Conservation (phyloP, 2,113 vertebrate genomes). For the Echinops telfairi region DNA sequence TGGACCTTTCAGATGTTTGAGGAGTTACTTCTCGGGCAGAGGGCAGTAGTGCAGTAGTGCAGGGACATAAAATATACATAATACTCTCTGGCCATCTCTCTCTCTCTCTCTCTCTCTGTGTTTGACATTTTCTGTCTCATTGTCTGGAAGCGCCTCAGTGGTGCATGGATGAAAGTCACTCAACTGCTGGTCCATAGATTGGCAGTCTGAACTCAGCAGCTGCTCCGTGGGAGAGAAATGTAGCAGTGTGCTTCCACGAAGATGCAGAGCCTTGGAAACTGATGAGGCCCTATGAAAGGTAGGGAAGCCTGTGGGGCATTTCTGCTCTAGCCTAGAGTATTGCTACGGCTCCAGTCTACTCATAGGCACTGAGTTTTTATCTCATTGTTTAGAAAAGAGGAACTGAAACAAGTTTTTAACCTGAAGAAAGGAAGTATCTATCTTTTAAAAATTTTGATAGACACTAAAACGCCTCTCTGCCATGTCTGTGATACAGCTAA, state of each 20-base stretch:
- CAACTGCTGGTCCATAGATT: too few relatives aligned
- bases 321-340: too few relatives aligned
- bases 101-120: too few relatives aligned
- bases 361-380: not conserved
- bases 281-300: too few relatives aligned
- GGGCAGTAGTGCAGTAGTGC: not conserved
- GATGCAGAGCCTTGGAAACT: too few relatives aligned
- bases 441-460: not conserved
- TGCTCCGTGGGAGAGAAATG: too few relatives aligned
- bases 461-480: not conserved
- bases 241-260: too few relatives aligned
- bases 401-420: not conserved
- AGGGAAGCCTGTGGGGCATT: too few relatives aligned
- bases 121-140: not conserved
- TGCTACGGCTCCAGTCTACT: too few relatives aligned
- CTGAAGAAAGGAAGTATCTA: not conserved
- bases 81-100: not conserved
- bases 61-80: not conserved
- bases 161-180: too few relatives aligned
- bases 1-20: not conserved
- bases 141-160: too few relatives aligned
- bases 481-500: not conserved
- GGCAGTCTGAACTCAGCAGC: too few relatives aligned
- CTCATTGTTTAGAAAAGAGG: not conserved
- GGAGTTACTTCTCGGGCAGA: not conserved